Evolutionary conservation across 2,113 vertebrate species (phyloP), one percentile per base, ranked within the genome.

Genomic region (Columbina picui): DNA sequence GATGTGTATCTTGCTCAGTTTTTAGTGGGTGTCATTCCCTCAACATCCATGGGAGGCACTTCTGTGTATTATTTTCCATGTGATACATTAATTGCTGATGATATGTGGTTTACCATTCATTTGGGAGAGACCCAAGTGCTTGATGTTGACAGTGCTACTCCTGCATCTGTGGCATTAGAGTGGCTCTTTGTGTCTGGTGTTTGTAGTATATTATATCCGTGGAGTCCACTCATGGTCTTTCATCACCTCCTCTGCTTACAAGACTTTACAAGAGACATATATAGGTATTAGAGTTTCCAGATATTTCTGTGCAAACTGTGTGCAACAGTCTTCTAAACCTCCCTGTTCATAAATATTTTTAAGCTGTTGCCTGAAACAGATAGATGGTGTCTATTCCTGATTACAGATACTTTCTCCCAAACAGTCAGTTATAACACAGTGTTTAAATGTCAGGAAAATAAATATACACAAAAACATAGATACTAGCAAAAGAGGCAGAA

Each of bases 31-130:
- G 38, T 32, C n/a, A 20, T 59, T 68, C 8, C 47, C 41, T 14
- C 9, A 64, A 38, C 10, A 29, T 50, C 30, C 20, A 1, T 36
- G 39, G 76, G 56, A 68, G 21, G 53, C 21, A 16, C 34, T 67
- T 60, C 39, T 34, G 16, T 45, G 1, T 45, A 34, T 60, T 80
- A 14, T 26, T 52, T 75, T 75, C 49, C 26, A 20, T 32, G 29
- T 13, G 29, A 17, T 59, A 10, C 34, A 5, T 55, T 67, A 9
- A 18, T 68, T 75, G 34, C 38, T 61, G 47, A 23, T 39, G 10
- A 10, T 14, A 13, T 1, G 9, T 56, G 25, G 16, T 43, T 76
- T 68, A 23, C 19, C 6, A 7, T 27, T 14, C 0, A 0, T 41
- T 53, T 45, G 57, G 36, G 59, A 70, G 43, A 52, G 39, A 63